Evolutionary conservation across 2,888 invertebrate species (phyloP).

Genomic region (Conistra vaccinii): DNA sequence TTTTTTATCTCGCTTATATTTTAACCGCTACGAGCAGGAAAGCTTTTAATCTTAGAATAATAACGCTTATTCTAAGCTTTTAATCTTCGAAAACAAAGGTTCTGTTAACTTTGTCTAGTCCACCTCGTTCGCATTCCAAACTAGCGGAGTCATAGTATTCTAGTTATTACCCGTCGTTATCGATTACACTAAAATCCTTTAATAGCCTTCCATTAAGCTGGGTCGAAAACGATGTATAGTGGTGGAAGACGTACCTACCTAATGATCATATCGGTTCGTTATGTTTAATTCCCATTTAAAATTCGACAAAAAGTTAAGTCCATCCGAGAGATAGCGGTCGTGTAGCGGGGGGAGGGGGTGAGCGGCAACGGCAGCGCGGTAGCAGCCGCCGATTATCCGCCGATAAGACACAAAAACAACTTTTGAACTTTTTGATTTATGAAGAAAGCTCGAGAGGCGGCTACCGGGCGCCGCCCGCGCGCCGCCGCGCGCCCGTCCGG

Average conservation of each 20-base stretch:
- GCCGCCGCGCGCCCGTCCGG: not conserved
- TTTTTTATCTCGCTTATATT: too few relatives aligned
- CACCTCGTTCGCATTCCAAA: constrained; percentile 53
- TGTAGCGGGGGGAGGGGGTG: constrained; percentile 61
- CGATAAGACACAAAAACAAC: constrained; percentile 89
- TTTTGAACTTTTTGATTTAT: constrained; percentile 90
- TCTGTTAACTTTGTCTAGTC: constrained; percentile 15
- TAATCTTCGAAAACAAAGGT: constrained; percentile 11
- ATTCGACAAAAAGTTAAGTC: constrained; percentile 84
- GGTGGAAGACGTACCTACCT: constrained; percentile 54
- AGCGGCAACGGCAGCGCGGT: constrained; percentile 78
- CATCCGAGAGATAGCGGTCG: constrained; percentile 73
- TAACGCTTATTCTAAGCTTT: too few relatives aligned
- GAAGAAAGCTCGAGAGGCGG: constrained; percentile 86
- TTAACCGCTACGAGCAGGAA: too few relatives aligned
- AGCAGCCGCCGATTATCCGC: constrained; percentile 88
- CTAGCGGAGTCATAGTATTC: constrained; percentile 44
- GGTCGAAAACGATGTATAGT: constrained; percentile 55
- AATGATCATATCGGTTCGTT: constrained; percentile 76
- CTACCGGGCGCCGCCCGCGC: constrained; percentile 85
- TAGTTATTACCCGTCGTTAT: constrained; percentile 74
- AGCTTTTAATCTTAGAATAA: too few relatives aligned
- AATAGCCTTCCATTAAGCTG: constrained; percentile 80
- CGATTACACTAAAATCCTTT: constrained; percentile 78
- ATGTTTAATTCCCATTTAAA: constrained; percentile 82